These are phyloP conservation scores for Psittacula derbiana DNA, from an alignment of 2,797 vertebrate genomes.

Conservation along the genomic window DNA sequence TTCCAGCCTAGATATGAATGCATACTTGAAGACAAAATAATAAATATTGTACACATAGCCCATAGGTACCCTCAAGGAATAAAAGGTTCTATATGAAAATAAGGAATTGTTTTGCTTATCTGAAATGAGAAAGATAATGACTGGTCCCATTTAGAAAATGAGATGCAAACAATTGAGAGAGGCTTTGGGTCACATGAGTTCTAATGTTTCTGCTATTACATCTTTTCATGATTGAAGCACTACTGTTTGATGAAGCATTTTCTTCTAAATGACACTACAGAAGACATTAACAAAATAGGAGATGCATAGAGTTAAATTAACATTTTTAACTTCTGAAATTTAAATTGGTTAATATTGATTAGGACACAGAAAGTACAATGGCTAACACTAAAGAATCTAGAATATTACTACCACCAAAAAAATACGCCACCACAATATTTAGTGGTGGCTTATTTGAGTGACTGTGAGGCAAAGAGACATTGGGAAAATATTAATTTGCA, in stretches of 20 bases:
- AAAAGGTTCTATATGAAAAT: neutral
- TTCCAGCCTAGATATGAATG: neutral
- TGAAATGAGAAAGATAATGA: conserved; percentile 26
- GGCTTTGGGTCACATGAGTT: neutral
- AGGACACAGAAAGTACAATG: neutral
- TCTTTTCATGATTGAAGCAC: conserved; percentile 45
- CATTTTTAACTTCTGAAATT: conserved; percentile 52
- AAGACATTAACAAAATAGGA: conserved; percentile 57
- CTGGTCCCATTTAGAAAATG: conserved; percentile 22
- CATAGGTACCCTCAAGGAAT: neutral
- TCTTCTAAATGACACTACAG: conserved; percentile 37
- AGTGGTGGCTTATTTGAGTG: neutral
- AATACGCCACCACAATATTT: neutral
- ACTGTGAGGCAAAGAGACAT: neutral
- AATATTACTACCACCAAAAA: neutral
- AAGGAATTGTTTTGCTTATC: neutral
- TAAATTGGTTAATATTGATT: conserved; percentile 57
- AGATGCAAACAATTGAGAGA: neutral
- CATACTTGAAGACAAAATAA: neutral
- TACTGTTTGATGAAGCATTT: conserved; percentile 57
- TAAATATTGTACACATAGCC: neutral
- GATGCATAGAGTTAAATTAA: conserved; percentile 52
- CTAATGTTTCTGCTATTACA: neutral
- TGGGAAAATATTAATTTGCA: neutral
- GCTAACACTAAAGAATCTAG: neutral